Evolutionary conservation across 2,888 invertebrate genomes (phyloP).

Genomic region (Pseudococcus longispinus): DNA sequence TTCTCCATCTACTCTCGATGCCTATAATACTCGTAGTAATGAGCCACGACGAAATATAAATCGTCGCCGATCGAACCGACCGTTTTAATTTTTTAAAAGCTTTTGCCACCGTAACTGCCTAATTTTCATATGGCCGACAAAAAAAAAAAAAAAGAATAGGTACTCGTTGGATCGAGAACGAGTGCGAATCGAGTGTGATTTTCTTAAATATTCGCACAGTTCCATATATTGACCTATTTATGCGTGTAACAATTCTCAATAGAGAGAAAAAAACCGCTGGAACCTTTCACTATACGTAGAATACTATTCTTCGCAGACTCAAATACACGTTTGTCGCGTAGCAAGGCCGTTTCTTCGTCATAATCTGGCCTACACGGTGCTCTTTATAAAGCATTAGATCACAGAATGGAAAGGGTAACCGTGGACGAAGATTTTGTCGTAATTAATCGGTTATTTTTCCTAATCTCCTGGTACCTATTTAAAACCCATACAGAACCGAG

Average conservation of each 20-base stretch:
- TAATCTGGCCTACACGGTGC: constrained; percentile 24
- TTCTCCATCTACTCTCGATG: not conserved
- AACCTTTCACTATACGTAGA: not conserved
- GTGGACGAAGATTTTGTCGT: too few species aligned
- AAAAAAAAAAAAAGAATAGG: not conserved
- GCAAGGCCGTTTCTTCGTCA: constrained; percentile 22
- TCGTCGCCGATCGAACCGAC: not conserved
- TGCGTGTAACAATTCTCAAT: not conserved
- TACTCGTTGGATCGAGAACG: not conserved
- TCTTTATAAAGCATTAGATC: not conserved
- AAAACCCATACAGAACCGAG: too few species aligned
- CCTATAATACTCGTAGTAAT: not conserved
- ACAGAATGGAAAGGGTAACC: too few species aligned
- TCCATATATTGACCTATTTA: constrained; percentile 16
- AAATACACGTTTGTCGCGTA: not conserved
- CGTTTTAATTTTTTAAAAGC: constrained; percentile 19
- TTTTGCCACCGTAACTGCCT: not conserved
- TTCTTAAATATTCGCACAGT: not conserved
- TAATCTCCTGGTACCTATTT: too few species aligned
- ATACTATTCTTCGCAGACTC: not conserved
- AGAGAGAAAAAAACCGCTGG: not conserved
- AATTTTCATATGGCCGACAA: not conserved
- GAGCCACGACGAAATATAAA: constrained; percentile 11
- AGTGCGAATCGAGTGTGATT: not conserved
- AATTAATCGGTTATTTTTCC: too few species aligned